Percentiles rank a stretch among this genome's conserved stretches.
Conservation (phyloP, 2,888 invertebrate species). For the Lampropteryx suffumata region DNA sequence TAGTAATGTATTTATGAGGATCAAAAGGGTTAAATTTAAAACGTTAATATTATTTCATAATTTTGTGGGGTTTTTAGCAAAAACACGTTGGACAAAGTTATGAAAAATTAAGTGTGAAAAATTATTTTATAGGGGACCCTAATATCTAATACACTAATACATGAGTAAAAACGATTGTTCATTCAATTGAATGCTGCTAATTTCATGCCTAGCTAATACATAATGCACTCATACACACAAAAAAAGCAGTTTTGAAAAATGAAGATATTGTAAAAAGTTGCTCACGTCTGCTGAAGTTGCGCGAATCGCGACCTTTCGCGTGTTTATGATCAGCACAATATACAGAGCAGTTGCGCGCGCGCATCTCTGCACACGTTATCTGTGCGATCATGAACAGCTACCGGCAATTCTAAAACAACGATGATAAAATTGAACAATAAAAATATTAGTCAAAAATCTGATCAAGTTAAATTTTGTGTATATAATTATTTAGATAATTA, state of each 20-base stretch:
- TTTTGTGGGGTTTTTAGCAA: no score
- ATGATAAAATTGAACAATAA: background rate
- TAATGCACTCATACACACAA: background rate
- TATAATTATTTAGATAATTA: no score
- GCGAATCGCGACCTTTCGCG: slow-evolving; percentile 42
- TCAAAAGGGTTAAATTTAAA: no score
- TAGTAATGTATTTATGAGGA: no score
- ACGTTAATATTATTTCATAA: no score
- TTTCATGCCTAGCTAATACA: background rate
- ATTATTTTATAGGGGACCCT: no score
- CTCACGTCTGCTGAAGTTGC: slow-evolving; percentile 45
- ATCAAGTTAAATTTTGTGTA: no score
- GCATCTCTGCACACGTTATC: slow-evolving; percentile 34
- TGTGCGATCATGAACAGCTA: background rate
- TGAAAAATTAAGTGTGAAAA: no score
- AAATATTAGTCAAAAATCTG: no score
- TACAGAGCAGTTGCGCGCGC: slow-evolving; percentile 43
- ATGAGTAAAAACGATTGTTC: no score
- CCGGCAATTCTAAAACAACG: background rate
- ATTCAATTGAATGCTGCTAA: background rate
- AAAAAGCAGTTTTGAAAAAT: slow-evolving; percentile 24
- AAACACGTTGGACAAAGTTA: no score
- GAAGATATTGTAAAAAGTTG: slow-evolving; percentile 41
- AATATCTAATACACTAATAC: no score
- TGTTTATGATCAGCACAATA: slow-evolving; percentile 36